A percentile compares a stretch with the other conserved stretches of the same genome.
Conservation (phyloP, 2,888 invertebrate genomes). For the Nephrotoma appendiculata region DNA sequence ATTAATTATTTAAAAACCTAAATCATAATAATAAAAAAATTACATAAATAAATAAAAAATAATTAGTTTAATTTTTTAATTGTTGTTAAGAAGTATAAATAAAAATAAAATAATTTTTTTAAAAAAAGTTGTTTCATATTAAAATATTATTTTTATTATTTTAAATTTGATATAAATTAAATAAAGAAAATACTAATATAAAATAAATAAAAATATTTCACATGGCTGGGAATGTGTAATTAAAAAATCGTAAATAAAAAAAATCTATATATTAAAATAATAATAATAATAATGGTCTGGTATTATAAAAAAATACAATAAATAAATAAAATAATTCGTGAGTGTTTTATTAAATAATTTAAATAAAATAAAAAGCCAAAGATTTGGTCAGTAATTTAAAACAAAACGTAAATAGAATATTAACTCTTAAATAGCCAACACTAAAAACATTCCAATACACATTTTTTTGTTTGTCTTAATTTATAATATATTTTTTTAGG, state of each 20-base stretch:
- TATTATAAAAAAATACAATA: neutral
- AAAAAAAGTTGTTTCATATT: neutral
- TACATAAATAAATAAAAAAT: neutral
- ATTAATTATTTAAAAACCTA: neutral
- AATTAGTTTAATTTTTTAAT: neutral
- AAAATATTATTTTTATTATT: neutral
- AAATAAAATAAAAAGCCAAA: neutral
- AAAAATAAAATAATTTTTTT: neutral
- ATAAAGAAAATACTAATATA: neutral
- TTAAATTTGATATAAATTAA: neutral
- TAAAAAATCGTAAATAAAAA: neutral
- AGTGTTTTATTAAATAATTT: neutral
- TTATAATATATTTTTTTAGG: neutral
- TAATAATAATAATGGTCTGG: neutral
- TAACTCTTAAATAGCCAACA: neutral
- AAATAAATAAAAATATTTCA: neutral
- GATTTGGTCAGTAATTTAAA: neutral
- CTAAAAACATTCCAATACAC: neutral
- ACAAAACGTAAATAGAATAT: neutral
- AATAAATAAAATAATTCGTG: neutral
- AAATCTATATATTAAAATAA: neutral
- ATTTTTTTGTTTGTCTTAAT: neutral
- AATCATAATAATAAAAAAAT: neutral
- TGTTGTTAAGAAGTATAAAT: neutral
- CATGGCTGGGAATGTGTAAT: slow-evolving; percentile 4